phyloP scores from a whole-genome alignment of 2,113 vertebrate species.

The Tragelaphus buxtoni region DNA sequence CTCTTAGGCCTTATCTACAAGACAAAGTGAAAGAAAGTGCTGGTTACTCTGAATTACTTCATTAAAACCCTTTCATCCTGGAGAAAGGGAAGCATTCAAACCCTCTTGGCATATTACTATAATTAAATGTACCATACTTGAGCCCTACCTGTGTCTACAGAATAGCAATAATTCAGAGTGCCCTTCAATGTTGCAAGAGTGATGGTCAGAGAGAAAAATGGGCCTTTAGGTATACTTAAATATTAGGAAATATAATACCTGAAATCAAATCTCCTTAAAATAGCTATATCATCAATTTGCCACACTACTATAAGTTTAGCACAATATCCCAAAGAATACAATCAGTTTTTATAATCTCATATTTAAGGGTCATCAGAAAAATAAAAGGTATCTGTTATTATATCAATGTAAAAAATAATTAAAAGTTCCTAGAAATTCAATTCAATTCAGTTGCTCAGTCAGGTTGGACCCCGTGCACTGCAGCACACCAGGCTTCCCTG shows the following conservation, averaged over 20 bases:
- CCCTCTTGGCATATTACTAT: not conserved
- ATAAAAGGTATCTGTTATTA: not conserved
- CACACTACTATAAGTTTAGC: not conserved
- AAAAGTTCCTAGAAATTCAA: not conserved
- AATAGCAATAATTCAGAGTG: not conserved
- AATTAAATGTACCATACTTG: not conserved
- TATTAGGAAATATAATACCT: not conserved
- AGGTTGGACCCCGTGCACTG: fast-evolving
- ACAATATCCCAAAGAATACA: not conserved
- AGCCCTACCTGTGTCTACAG: not conserved
- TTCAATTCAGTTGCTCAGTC: not conserved
- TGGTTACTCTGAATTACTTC: not conserved
- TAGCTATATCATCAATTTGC: not conserved
- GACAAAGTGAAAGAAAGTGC: not conserved
- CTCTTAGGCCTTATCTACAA: not conserved
- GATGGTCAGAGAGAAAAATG: not conserved
- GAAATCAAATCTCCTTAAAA: not conserved
- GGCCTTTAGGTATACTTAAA: not conserved
- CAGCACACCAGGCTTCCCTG: not conserved
- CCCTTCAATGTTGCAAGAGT: not conserved
- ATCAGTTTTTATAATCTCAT: not conserved
- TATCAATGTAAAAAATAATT: not conserved
- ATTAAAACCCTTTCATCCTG: not conserved
- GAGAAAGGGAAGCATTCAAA: not conserved
- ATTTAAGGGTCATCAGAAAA: not conserved